Percentiles rank a stretch among this genome's conserved stretches.
Conservation (phyloP, 2,113 vertebrate genomes). For the Butorides virescens region DNA sequence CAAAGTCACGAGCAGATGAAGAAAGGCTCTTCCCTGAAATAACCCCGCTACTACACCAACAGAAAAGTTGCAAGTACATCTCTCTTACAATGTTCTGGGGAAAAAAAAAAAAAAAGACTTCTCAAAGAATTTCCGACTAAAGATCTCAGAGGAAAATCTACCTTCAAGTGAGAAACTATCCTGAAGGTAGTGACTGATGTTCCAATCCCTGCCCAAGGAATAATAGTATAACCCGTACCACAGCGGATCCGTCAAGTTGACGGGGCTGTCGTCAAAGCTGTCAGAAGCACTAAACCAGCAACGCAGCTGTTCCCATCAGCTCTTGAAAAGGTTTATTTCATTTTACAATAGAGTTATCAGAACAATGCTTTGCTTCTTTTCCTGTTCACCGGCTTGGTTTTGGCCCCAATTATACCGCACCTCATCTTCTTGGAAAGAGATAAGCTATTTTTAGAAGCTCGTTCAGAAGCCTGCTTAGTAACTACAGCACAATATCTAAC, state of each 20-base stretch:
- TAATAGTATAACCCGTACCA: fast-evolving
- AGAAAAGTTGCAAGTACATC: not conserved
- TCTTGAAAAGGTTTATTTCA: not conserved
- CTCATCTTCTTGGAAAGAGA: slow-evolving; percentile 9
- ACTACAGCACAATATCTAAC: not conserved
- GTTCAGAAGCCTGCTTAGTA: not conserved
- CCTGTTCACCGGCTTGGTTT: not conserved
- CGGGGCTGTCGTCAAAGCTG: not conserved
- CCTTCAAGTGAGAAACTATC: not conserved
- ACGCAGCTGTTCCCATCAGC: not conserved
- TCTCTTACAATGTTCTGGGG: not conserved
- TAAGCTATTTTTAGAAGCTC: not conserved
- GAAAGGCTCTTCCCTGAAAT: not conserved
- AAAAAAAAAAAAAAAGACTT: not conserved
- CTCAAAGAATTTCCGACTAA: not conserved
- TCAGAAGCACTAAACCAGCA: not conserved
- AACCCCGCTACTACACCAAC: not conserved
- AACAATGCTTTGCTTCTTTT: not conserved
- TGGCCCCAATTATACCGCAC: not conserved
- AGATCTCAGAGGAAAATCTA: not conserved
- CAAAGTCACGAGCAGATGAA: not conserved
- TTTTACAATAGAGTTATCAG: not conserved
- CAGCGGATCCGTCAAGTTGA: fast-evolving
- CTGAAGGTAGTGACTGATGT: not conserved
- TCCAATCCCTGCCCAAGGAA: not conserved